phyloP scores from a whole-genome alignment of 2,113 vertebrate genomes.

The Mugil cephalus region DNA sequence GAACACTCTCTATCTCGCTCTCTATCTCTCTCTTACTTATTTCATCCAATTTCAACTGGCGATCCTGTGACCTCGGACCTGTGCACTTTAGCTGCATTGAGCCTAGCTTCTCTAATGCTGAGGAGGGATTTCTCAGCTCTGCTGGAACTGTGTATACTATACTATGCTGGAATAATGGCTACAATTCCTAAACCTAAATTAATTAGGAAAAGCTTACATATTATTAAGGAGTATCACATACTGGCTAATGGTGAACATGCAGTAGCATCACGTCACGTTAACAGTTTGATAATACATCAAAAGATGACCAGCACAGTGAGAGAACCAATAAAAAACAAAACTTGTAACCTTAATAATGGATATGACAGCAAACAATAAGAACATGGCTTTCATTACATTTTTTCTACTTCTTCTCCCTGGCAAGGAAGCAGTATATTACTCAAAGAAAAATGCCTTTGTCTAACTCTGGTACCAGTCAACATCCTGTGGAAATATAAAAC shows the following conservation, averaged over 20 bases:
- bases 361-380: background rate
- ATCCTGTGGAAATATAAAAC: conserved; percentile 1
- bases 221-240: background rate
- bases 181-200: background rate
- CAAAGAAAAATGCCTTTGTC: conserved; percentile 26
- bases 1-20: no score
- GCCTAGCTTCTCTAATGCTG: conserved; percentile 79
- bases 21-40: conserved; percentile 49
- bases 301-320: no score
- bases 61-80: conserved; percentile 87
- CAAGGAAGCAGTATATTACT: conserved; percentile 3
- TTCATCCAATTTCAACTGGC: conserved; percentile 85
- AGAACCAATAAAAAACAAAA: background rate
- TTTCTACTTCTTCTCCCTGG: no score
- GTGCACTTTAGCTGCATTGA: conserved; percentile 87
- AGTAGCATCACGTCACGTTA: background rate
- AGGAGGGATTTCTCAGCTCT: conserved; percentile 46
- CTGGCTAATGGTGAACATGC: background rate
- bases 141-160: no score
- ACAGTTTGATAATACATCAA: no score
- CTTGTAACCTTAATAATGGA: background rate
- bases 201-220: background rate
- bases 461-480: conserved; percentile 15
- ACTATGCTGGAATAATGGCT: no score
- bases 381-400: background rate